phyloP scores from a whole-genome alignment of 53 echinoderm and acorn worm species.

The Luidia sarsii region DNA sequence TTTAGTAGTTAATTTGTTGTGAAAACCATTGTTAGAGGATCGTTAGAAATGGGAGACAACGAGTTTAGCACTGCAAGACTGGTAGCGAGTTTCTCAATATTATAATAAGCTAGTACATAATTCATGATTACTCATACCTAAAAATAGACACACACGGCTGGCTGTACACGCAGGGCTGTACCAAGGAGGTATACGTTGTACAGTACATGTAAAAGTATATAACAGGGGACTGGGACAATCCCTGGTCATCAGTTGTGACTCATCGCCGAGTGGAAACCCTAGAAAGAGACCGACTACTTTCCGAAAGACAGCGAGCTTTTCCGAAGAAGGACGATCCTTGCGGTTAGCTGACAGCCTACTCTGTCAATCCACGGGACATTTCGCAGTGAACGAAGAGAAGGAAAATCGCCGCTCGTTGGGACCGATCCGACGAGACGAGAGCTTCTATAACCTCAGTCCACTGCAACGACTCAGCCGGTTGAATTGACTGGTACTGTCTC shows the following conservation, averaged over 20 bases:
- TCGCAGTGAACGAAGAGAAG: slow-evolving; percentile 8
- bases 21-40: too few species aligned
- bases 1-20: too few species aligned
- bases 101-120: too few species aligned
- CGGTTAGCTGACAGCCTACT: background rate
- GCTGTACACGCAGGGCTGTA: too few species aligned
- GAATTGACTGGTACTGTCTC: background rate
- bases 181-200: too few species aligned
- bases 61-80: too few species aligned
- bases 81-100: too few species aligned
- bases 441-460: background rate
- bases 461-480: background rate
- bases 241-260: slow-evolving; percentile 41
- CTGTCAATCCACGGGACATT: slow-evolving; percentile 4
- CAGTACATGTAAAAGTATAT: too few species aligned
- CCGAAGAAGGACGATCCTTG: slow-evolving; percentile 9
- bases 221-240: slow-evolving; percentile 33
- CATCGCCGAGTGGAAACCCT: slow-evolving; percentile 36
- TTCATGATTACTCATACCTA: too few species aligned
- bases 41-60: too few species aligned
- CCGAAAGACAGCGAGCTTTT: slow-evolving; percentile 22
- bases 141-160: too few species aligned
- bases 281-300: background rate
- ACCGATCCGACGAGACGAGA: too few species aligned
- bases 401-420: background rate